A percentile compares a stretch with the other conserved stretches of the same genome.
phyloP scores from a whole-genome alignment of 2,888 invertebrate genomes.

The Listrodromus nycthemerus region DNA sequence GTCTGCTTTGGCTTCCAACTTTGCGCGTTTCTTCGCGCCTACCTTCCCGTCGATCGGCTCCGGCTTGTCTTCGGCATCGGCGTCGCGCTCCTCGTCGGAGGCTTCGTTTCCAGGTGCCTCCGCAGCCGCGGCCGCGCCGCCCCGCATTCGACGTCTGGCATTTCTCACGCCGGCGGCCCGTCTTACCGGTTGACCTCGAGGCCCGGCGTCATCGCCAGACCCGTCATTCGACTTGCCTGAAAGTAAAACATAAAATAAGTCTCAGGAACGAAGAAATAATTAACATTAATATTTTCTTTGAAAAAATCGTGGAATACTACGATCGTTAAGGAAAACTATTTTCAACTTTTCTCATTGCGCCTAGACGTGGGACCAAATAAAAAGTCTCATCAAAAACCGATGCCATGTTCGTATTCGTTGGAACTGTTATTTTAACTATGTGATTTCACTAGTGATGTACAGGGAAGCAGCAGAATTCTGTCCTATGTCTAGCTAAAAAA shows the following conservation, averaged over 20 bases:
- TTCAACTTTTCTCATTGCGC: background rate
- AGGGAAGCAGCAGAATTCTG: no score
- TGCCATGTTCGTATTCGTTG: background rate
- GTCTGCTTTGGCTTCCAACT: conserved; percentile 96
- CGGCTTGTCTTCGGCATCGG: conserved; percentile 86
- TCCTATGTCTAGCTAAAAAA: no score
- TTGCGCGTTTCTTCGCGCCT: conserved; percentile 97
- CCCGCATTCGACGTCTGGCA: conserved; percentile 89
- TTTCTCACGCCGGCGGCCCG: conserved; percentile 91
- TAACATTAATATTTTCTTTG: background rate
- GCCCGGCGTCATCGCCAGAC: conserved; percentile 84
- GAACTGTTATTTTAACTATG: background rate
- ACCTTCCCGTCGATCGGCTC: conserved; percentile 90
- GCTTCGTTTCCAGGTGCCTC: conserved; percentile 76
- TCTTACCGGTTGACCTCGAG: conserved; percentile 81
- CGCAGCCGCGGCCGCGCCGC: conserved; percentile 79
- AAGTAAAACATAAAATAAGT: conserved; percentile 26
- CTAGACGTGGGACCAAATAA: background rate
- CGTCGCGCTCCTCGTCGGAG: conserved; percentile 85
- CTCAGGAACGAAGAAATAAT: background rate
- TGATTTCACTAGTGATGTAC: no score
- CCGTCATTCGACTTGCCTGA: conserved; percentile 63
- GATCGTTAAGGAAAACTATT: background rate
- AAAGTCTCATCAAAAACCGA: background rate
- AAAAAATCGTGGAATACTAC: background rate